Percentiles rank a stretch among this genome's conserved stretches.
These are phyloP conservation scores for Pseudochromis fuscus DNA, from an alignment of 2,797 vertebrate species.

Conservation along the genomic window DNA sequence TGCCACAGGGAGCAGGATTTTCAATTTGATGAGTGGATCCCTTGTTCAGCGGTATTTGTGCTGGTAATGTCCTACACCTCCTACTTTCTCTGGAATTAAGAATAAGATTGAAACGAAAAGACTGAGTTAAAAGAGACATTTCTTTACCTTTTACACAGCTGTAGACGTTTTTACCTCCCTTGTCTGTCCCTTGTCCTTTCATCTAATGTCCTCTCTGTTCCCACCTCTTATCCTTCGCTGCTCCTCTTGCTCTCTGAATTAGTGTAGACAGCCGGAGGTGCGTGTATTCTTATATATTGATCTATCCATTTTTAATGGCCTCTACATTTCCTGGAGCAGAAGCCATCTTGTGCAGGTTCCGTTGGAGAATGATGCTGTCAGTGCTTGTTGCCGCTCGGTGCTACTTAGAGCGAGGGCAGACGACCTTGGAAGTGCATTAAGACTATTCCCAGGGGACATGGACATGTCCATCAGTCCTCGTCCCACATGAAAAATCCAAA, in stretches of 20 bases:
- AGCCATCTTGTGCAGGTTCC: slow-evolving; percentile 66
- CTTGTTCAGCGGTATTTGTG: too few species aligned
- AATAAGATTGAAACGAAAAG: too few species aligned
- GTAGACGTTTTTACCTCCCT: too few species aligned
- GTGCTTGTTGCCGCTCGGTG: slow-evolving; percentile 62
- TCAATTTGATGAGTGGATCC: too few species aligned
- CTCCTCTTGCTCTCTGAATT: slow-evolving; percentile 52
- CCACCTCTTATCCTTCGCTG: slow-evolving; percentile 46
- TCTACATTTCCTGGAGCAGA: slow-evolving; percentile 54
- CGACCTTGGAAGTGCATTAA: slow-evolving; percentile 79
- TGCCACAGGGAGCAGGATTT: too few species aligned
- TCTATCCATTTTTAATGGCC: slow-evolving; percentile 79
- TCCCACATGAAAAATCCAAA: slow-evolving; percentile 49
- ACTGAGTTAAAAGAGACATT: too few species aligned
- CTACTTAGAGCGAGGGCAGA: slow-evolving; percentile 59
- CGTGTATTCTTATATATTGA: slow-evolving; percentile 73
- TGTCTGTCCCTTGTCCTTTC: slow-evolving; percentile 45
- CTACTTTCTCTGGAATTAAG: too few species aligned
- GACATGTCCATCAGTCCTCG: slow-evolving; percentile 57
- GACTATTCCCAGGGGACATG: slow-evolving; percentile 47
- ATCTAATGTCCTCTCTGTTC: slow-evolving; percentile 28
- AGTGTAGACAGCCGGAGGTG: slow-evolving; percentile 66
- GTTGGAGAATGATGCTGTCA: slow-evolving; percentile 69
- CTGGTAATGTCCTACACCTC: too few species aligned
- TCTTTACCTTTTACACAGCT: background rate